Conservation (phyloP, 2,888 invertebrate species). For the Eudemis profundana region DNA sequence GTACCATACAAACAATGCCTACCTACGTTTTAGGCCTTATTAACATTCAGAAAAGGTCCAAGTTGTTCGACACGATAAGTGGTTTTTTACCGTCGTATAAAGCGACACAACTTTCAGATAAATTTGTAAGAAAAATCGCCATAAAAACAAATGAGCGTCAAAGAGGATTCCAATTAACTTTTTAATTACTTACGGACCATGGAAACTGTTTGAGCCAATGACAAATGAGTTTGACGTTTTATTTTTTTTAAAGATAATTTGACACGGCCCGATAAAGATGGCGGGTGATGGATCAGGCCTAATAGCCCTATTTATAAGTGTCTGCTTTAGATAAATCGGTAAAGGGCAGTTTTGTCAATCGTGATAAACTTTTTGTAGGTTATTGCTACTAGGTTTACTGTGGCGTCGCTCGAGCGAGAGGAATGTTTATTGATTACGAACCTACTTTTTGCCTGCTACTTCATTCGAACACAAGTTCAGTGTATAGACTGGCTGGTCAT, state of each 20-base stretch:
- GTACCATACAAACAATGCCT: no score
- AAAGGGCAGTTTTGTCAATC: constrained; percentile 48
- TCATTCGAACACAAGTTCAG: no score
- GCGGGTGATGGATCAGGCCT: constrained; percentile 62
- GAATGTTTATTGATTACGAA: constrained; percentile 4
- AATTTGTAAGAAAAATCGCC: constrained; percentile 19
- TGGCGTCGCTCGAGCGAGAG: background rate
- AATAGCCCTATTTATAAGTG: constrained; percentile 69
- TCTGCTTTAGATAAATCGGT: constrained; percentile 57
- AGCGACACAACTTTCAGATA: constrained; percentile 9
- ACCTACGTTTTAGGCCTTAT: background rate
- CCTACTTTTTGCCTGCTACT: background rate
- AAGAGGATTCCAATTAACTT: constrained; percentile 61
- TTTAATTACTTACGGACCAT: constrained; percentile 59
- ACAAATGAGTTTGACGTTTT: constrained; percentile 59
- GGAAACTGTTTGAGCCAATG: constrained; percentile 62
- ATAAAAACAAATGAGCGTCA: constrained; percentile 49
- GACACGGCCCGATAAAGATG: constrained; percentile 62
- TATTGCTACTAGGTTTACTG: constrained; percentile 11
- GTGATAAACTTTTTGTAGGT: constrained; percentile 35
- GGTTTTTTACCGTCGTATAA: background rate
- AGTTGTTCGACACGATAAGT: background rate
- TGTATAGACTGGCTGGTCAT: no score
- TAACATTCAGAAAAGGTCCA: background rate
- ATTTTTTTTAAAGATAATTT: constrained; percentile 54